phyloP scores from a whole-genome alignment of 2,888 invertebrate genomes.

The Empis livida region DNA sequence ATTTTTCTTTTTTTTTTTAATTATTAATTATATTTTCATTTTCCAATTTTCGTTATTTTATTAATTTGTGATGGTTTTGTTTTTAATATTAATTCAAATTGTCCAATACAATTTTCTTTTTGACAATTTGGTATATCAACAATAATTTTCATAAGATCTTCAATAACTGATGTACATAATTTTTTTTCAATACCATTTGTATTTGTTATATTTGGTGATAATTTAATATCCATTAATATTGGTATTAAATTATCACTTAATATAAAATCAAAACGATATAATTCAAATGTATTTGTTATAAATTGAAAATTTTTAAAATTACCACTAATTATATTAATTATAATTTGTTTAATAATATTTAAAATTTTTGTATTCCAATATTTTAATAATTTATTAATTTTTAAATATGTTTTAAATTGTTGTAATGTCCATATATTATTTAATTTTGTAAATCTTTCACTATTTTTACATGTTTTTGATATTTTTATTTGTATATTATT shows the following conservation, averaged over 20 bases:
- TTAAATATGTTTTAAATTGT: constrained; percentile 52
- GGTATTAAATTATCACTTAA: constrained; percentile 71
- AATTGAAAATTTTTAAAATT: constrained; percentile 59
- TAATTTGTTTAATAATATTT: constrained; percentile 67
- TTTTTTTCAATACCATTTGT: constrained; percentile 73
- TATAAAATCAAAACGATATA: constrained; percentile 90
- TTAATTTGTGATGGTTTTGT: too few species aligned
- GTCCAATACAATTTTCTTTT: constrained; percentile 18
- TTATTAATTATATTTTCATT: too few species aligned
- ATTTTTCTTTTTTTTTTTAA: too few species aligned
- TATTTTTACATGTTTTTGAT: neutral
- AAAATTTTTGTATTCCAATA: constrained; percentile 56
- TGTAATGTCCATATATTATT: constrained; percentile 82
- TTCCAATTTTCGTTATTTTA: too few species aligned
- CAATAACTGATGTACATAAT: constrained; percentile 66
- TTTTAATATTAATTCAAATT: too few species aligned
- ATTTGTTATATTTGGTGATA: constrained; percentile 67
- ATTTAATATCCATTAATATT: constrained; percentile 88
- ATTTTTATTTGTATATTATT: constrained; percentile 75
- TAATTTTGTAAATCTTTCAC: constrained; percentile 48
- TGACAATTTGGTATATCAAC: constrained; percentile 28
- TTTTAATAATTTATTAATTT: constrained; percentile 32
- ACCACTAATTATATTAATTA: constrained; percentile 64
- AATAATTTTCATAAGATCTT: constrained; percentile 77
- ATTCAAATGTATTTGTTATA: constrained; percentile 66